Conservation (phyloP, 1,140 invertebrate species). For the Nixonia krombeini region DNA sequence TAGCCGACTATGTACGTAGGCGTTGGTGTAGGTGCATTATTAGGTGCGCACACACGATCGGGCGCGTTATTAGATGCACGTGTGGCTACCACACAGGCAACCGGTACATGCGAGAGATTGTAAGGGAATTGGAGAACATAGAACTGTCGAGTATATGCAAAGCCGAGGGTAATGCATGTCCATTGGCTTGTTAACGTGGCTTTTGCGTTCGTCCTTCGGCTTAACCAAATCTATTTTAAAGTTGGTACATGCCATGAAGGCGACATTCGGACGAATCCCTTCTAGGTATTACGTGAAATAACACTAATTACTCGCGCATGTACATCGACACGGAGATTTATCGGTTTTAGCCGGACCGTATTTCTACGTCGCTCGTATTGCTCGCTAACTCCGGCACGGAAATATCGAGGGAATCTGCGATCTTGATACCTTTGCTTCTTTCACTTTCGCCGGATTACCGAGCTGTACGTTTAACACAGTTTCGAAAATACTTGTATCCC, state of each 20-base stretch:
- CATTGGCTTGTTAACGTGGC: slow-evolving; percentile 53
- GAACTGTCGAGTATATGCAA: slow-evolving; percentile 43
- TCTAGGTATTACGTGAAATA: slow-evolving; percentile 29
- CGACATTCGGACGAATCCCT: slow-evolving; percentile 33
- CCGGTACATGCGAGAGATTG: slow-evolving; percentile 37
- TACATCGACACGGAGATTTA: slow-evolving; percentile 20
- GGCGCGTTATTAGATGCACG: slow-evolving; percentile 25
- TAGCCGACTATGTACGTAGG: slow-evolving; percentile 23
- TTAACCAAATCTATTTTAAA: slow-evolving; percentile 51
- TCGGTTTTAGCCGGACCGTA: neutral
- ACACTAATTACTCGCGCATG: slow-evolving; percentile 34
- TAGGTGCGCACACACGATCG: slow-evolving; percentile 7
- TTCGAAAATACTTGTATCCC: too few relatives aligned
- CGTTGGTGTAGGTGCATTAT: too few relatives aligned
- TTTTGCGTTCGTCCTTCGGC: slow-evolving; percentile 48
- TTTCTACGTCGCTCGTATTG: neutral
- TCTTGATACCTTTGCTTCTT: too few relatives aligned
- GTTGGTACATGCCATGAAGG: slow-evolving; percentile 39
- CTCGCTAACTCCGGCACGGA: too few relatives aligned
- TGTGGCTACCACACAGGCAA: slow-evolving; percentile 31
- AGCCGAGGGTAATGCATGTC: slow-evolving; percentile 48
- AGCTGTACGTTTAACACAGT: too few relatives aligned
- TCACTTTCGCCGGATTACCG: too few relatives aligned
- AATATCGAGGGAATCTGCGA: too few relatives aligned
- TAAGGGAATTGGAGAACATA: slow-evolving; percentile 48